Conservation (phyloP, 2,113 vertebrate species). For the Eulacestoma nigropectus region DNA sequence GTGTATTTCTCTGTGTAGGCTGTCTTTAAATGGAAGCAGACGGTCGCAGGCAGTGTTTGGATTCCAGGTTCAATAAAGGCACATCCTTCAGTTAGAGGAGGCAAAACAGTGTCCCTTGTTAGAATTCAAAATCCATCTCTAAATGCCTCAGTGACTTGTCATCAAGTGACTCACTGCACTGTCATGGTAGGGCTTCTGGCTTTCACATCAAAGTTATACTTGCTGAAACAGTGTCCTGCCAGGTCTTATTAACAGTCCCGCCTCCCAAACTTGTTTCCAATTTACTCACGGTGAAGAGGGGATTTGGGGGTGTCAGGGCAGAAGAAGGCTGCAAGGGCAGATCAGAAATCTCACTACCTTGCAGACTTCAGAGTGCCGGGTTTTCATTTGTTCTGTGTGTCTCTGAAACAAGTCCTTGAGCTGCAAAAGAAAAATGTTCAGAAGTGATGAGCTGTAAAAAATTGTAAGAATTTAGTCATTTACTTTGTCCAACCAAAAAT, state of each 20-base stretch:
- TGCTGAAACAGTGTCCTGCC: neutral
- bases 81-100: neutral
- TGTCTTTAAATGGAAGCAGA: neutral
- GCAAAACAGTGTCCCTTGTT: neutral
- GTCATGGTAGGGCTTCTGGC: neutral
- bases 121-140: neutral
- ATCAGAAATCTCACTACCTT: neutral
- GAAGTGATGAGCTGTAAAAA: neutral
- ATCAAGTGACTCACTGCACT: constrained; percentile 19
- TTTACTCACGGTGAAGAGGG: neutral
- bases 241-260: neutral
- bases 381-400: neutral
- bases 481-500: neutral
- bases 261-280: neutral
- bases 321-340: neutral
- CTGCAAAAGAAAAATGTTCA: neutral
- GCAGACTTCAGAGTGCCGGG: neutral
- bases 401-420: neutral
- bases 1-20: neutral
- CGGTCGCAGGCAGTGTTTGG: neutral
- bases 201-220: neutral
- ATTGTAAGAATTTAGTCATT: neutral
- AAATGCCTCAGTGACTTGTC: constrained; percentile 26
- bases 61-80: constrained; percentile 19
- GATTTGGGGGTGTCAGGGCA: neutral